Conservation (phyloP, 1,140 invertebrate genomes). For the Homalodisca vitripennis region DNA sequence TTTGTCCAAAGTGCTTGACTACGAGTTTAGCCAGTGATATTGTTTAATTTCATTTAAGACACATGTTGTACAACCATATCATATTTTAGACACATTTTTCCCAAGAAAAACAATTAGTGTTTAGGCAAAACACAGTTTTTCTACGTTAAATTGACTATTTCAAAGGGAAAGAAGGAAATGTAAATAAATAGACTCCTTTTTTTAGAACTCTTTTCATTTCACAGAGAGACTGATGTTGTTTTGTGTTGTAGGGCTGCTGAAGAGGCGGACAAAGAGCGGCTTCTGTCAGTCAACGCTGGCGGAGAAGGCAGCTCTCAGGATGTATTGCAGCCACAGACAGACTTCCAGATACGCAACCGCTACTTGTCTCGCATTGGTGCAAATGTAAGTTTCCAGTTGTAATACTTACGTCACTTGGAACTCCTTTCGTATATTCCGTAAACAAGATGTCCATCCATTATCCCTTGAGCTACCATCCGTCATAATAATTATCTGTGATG, state of each 20-base stretch:
- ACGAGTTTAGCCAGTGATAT: too few species aligned
- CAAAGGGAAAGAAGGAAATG: too few species aligned
- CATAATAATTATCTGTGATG: neutral
- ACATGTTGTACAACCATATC: too few species aligned
- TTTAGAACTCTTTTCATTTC: too few species aligned
- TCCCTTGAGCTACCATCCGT: neutral
- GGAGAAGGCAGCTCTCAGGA: constrained; percentile 55
- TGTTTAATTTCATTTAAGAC: too few species aligned
- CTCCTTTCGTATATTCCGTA: neutral
- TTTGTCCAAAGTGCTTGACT: too few species aligned
- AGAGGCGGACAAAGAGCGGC: constrained; percentile 54
- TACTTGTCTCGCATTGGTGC: constrained; percentile 51
- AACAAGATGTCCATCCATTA: neutral
- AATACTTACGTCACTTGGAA: neutral
- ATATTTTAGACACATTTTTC: too few species aligned
- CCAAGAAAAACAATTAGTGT: too few species aligned
- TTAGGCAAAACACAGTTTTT: too few species aligned
- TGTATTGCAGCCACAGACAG: constrained; percentile 56
- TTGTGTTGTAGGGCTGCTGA: constrained; percentile 48
- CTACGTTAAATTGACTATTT: too few species aligned
- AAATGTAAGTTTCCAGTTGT: constrained; percentile 19
- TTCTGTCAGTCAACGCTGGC: constrained; percentile 51
- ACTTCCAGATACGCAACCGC: constrained; percentile 61
- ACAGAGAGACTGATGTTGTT: too few species aligned
- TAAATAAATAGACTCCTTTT: too few species aligned